phyloP scores from a whole-genome alignment of 2,797 vertebrate genomes.

The Siniperca scherzeri region DNA sequence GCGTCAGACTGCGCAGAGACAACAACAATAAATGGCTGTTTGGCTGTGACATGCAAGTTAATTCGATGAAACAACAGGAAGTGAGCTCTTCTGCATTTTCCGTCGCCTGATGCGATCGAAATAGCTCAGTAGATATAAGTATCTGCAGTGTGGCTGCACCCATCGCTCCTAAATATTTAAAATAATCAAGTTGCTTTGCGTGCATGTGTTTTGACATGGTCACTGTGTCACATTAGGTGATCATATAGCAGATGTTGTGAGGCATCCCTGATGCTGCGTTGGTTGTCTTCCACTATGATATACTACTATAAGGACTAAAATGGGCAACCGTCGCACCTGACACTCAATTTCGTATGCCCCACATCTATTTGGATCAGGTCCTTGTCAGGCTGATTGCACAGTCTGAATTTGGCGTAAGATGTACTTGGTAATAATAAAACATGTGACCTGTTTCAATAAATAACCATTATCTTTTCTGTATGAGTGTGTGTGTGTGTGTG shows the following conservation, averaged over 20 bases:
- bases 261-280: neutral
- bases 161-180: slow-evolving; percentile 3
- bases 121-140: neutral
- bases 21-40: slow-evolving; percentile 5
- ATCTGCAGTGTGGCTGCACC: neutral
- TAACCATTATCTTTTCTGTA: neutral
- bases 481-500: neutral
- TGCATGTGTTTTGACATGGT: neutral
- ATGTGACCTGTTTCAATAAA: slow-evolving; percentile 10
- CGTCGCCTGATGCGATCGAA: neutral
- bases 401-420: slow-evolving; percentile 7
- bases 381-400: neutral
- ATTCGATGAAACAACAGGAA: slow-evolving; percentile 4
- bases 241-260: neutral
- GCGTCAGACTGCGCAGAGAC: neutral
- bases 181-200: neutral
- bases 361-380: slow-evolving; percentile 7
- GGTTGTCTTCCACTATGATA: neutral
- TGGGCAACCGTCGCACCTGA: neutral
- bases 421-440: neutral
- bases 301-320: neutral
- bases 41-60: neutral
- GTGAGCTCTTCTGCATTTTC: neutral
- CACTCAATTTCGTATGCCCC: neutral
- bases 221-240: neutral